Evolutionary conservation across 2,113 vertebrate species (phyloP).

Genomic region (Pipa parva): DNA sequence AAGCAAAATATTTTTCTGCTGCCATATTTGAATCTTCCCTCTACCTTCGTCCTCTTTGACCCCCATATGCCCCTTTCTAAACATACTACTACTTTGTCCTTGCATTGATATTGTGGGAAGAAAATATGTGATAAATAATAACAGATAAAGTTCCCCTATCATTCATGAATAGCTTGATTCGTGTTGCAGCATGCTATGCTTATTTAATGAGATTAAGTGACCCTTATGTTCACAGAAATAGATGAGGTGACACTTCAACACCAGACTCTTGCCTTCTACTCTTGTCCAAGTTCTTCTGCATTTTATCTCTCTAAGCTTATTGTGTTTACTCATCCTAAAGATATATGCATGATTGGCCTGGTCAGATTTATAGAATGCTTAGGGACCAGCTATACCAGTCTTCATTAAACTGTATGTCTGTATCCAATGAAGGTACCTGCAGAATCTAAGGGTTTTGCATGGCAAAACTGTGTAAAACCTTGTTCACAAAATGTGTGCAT

Average conservation of each 20-base stretch:
- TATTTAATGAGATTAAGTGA: constrained; percentile 1
- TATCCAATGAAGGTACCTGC: too few relatives aligned
- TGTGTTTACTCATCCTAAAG: neutral
- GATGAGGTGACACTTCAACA: constrained; percentile 20
- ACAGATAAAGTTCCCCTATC: constrained; percentile 1
- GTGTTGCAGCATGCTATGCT: neutral
- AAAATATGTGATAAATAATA: neutral
- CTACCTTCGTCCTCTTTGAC: too few relatives aligned
- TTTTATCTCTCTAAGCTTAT: constrained; percentile 1
- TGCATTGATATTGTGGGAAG: too few relatives aligned
- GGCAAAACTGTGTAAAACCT: too few relatives aligned
- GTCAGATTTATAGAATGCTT: neutral
- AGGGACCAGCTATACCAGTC: neutral
- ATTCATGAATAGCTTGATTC: neutral
- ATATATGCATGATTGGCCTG: neutral
- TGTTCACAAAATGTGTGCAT: too few relatives aligned
- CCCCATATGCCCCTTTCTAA: too few relatives aligned
- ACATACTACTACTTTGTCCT: too few relatives aligned
- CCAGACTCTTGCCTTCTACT: neutral
- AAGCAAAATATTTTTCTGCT: too few relatives aligned
- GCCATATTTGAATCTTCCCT: too few relatives aligned
- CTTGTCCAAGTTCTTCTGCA: neutral
- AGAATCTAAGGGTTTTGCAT: too few relatives aligned
- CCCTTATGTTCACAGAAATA: constrained; percentile 20
- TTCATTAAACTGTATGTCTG: too few relatives aligned